These are phyloP conservation scores for Troides helena DNA, from an alignment of 2,888 invertebrate species.

Conservation along the genomic window DNA sequence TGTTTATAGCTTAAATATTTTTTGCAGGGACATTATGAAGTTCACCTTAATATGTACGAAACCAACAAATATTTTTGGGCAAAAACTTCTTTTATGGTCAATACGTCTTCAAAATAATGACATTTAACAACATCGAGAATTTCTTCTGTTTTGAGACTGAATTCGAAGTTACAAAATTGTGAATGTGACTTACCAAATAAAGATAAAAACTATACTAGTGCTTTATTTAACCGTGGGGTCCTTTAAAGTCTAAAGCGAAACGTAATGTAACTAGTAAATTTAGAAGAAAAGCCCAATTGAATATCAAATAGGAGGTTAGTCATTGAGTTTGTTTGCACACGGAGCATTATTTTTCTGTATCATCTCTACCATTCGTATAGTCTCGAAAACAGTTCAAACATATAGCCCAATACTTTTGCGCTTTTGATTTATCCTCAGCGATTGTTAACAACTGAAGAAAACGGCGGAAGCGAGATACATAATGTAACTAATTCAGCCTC, in stretches of 20 bases:
- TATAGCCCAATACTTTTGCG: constrained; percentile 30
- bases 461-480: constrained; percentile 47
- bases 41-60: constrained; percentile 54
- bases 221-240: background rate
- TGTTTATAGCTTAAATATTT: constrained; percentile 32
- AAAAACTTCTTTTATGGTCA: constrained; percentile 63
- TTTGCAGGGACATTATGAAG: constrained; percentile 61
- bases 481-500: constrained; percentile 64
- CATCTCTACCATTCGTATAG: constrained; percentile 35
- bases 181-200: constrained; percentile 4
- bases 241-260: background rate
- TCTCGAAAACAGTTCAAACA: constrained; percentile 29
- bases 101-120: constrained; percentile 55
- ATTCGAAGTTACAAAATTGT: constrained; percentile 41
- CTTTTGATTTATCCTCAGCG: constrained; percentile 25
- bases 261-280: background rate
- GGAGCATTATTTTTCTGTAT: constrained; percentile 39
- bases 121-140: constrained; percentile 56
- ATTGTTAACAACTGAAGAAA: constrained; percentile 56
- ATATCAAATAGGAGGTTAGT: constrained; percentile 55
- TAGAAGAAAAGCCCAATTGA: constrained; percentile 52
- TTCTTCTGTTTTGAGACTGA: constrained; percentile 53
- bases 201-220: background rate
- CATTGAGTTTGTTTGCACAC: constrained; percentile 35
- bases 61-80: constrained; percentile 52